Conservation (phyloP, 2,113 vertebrate species). For the Cnemophilus loriae region DNA sequence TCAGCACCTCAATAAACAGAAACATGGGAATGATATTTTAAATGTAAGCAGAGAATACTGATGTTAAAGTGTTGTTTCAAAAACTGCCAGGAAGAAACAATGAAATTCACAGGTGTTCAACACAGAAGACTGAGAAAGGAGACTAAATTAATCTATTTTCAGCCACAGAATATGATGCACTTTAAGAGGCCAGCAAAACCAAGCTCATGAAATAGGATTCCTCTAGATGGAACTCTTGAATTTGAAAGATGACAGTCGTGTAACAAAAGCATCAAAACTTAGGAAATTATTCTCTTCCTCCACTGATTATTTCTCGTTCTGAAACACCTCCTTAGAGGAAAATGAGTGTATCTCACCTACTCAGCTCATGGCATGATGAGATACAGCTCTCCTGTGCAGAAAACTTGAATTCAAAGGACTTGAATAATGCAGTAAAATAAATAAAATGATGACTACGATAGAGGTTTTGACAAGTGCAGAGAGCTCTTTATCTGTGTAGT, state of each 20-base stretch:
- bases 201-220: constrained; percentile 18
- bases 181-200: background rate
- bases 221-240: constrained; percentile 58
- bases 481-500: background rate
- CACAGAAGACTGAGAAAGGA: background rate
- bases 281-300: constrained; percentile 22
- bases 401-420: constrained; percentile 18
- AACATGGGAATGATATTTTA: background rate
- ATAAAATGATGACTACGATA: background rate
- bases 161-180: background rate
- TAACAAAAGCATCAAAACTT: constrained; percentile 7
- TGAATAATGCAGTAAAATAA: constrained; percentile 20
- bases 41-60: background rate
- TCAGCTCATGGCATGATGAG: background rate
- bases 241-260: background rate
- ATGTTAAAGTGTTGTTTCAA: background rate
- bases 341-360: constrained; percentile 14
- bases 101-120: background rate
- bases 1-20: background rate
- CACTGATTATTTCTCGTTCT: background rate
- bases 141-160: background rate
- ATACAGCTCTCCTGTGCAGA: background rate
- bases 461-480: background rate
- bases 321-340: background rate
- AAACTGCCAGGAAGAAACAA: background rate